Evolutionary conservation across 2,888 invertebrate genomes (phyloP), one percentile per base, ranked within the genome.

Genomic region (Synanthedon myopaeformis): DNA sequence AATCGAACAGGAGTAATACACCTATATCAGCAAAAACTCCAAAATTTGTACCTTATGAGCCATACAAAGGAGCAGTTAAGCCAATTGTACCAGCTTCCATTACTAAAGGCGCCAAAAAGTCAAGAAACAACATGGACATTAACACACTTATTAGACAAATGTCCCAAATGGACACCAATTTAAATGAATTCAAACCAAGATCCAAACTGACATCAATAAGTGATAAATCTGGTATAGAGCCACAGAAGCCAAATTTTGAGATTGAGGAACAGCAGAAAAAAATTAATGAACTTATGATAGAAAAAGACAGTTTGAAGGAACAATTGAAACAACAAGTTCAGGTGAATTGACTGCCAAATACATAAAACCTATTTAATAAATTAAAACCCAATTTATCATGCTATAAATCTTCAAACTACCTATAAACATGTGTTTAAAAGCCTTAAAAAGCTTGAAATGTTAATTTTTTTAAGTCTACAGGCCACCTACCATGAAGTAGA

Each of bases 31-130:
- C 90, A 11, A 92, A 91, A 66, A 92, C 92, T 61, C 94, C 95
- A 0, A 95, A 93, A 70, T 96, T 96, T 76, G 90, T 96, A 42
- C 96, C 96, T 0, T 95, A 94, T 63, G 96, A 96, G 69, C 96
- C 96, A 0, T 96, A 96, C 69, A 92, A 95, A 67, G 95, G 92
- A 13, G 95, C 96, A 52, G 93, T 95, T 0, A 93, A 92, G 69
- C 94, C 94, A 6, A 94, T 96, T 58, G 85, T 92, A 17, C 90
- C 92, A 0, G 77, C 78, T 58, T 74, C 86, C 57, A 77, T 79
- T 52, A 67, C 70, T 17, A 82, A 79, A 67, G 70, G 73, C n/a
- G 62, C 66, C n/a, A 82, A 80, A 60, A 82, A 78, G 59, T 86
- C 82, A 0, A 83, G 64, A 63, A 91, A 91, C 60, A 91, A 91